A percentile compares a stretch with the other conserved stretches of the same genome.
Conservation (phyloP, 2,797 vertebrate genomes). For the Ambastaia sidthimunki region DNA sequence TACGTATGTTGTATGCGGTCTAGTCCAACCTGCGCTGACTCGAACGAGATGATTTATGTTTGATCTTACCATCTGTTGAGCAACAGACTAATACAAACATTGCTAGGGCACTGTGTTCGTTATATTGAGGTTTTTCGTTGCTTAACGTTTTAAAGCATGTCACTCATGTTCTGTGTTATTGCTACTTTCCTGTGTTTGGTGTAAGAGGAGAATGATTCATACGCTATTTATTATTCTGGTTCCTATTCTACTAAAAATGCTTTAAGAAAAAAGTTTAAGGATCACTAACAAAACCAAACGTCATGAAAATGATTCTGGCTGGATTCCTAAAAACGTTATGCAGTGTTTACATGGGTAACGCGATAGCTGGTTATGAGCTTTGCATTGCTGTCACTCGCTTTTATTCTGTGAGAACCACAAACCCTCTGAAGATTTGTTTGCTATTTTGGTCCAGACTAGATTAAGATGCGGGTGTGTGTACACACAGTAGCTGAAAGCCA, state of each 20-base stretch:
- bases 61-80: constrained; percentile 25
- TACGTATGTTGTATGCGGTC: constrained; percentile 23
- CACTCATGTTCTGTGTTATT: not conserved
- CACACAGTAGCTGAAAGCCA: not conserved
- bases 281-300: not conserved
- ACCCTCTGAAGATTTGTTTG: constrained; percentile 21
- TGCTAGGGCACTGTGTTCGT: not conserved
- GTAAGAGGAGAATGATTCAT: not conserved
- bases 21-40: constrained; percentile 32
- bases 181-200: not conserved
- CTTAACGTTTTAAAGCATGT: not conserved
- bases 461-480: constrained; percentile 22
- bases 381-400: constrained; percentile 22
- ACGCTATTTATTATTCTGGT: not conserved
- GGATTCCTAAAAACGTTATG: not conserved
- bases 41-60: constrained; percentile 38
- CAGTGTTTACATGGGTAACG: constrained; percentile 21
- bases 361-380: constrained; percentile 18
- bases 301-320: not conserved
- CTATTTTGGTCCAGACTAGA: constrained; percentile 19
- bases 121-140: not conserved
- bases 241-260: not conserved
- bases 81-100: constrained; percentile 13
- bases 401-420: constrained; percentile 34
- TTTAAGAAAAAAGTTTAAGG: not conserved